Evolutionary conservation across 2,113 vertebrate species (phyloP).

Genomic region (Lophochroa leadbeateri): DNA sequence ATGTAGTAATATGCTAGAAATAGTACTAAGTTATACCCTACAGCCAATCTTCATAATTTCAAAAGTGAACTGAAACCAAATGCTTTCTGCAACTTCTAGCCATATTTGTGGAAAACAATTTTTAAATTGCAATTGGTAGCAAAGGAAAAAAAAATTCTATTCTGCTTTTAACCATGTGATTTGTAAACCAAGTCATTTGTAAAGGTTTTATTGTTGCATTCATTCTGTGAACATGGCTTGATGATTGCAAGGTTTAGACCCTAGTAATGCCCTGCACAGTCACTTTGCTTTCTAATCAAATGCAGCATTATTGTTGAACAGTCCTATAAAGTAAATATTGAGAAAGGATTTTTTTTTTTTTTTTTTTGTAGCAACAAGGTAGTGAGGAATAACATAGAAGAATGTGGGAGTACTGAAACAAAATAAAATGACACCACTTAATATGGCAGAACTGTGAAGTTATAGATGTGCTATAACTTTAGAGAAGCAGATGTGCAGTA

Average conservation of each 20-base stretch:
- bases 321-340: background rate
- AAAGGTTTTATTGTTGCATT: background rate
- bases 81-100: background rate
- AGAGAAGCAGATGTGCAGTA: background rate
- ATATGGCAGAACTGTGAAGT: background rate
- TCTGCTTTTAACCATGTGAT: background rate
- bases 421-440: background rate
- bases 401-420: background rate
- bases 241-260: background rate
- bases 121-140: background rate
- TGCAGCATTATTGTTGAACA: background rate
- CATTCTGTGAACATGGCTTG: background rate
- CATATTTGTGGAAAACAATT: background rate
- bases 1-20: background rate
- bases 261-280: background rate
- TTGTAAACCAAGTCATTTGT: background rate
- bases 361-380: background rate
- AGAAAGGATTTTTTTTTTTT: background rate
- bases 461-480: background rate
- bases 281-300: background rate
- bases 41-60: background rate
- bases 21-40: background rate
- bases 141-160: background rate
- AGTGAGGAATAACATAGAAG: constrained; percentile 11
- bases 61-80: background rate